A percentile compares a stretch with the other conserved stretches of the same genome.
Conservation (phyloP, 2,797 vertebrate genomes). For the Notoglanidium macrostoma region DNA sequence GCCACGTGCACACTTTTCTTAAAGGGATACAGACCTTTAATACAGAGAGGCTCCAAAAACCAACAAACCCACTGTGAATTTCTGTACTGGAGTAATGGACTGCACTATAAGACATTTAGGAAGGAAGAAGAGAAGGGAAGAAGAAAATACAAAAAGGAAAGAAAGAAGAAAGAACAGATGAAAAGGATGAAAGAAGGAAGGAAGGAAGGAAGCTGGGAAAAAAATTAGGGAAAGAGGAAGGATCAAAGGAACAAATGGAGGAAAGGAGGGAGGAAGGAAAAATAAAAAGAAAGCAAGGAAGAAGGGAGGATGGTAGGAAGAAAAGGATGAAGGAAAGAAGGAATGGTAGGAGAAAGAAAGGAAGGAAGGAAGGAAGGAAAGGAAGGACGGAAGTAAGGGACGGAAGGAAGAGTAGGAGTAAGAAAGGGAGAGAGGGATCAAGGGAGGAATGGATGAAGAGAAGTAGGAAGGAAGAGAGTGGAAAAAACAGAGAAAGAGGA, state of each 20-base stretch:
- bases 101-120: neutral
- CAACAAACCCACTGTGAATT: neutral
- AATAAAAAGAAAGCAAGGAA: neutral
- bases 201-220: neutral
- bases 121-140: neutral
- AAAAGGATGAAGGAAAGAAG: neutral
- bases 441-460: no score
- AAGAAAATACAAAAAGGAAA: neutral
- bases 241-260: neutral
- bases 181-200: no score
- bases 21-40: neutral
- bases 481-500: neutral
- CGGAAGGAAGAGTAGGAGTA: neutral
- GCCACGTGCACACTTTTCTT: slow-evolving; percentile 22
- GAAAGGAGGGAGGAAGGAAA: neutral
- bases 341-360: no score
- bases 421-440: neutral
- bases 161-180: neutral
- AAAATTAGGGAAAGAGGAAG: neutral
- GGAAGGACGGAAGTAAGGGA: neutral
- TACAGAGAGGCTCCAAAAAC: neutral
- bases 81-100: neutral
- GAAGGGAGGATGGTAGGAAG: neutral
- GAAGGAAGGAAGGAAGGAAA: neutral
- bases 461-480: no score